Evolutionary conservation across 2,888 invertebrate species (phyloP).

Genomic region (Malacosoma neustria): DNA sequence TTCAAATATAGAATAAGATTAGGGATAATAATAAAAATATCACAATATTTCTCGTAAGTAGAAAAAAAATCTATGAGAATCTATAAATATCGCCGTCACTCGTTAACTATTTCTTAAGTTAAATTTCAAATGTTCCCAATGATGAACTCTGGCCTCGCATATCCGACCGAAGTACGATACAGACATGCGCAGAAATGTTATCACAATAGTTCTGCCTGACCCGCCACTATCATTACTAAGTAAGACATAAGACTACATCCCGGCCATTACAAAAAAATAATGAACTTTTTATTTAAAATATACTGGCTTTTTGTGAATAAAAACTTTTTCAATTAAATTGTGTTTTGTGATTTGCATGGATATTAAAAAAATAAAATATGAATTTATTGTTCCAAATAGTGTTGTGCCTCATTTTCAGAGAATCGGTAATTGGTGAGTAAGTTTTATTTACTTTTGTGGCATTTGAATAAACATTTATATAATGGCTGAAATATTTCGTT

Average conservation of each 20-base stretch:
- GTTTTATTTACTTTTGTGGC: conserved; percentile 9
- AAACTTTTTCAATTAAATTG: not conserved
- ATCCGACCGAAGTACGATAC: conserved; percentile 9
- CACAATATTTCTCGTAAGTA: too few species aligned
- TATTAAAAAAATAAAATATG: conserved; percentile 2
- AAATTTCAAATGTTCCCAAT: conserved; percentile 12
- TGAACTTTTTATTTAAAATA: not conserved
- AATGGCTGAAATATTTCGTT: not conserved
- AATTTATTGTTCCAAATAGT: conserved; percentile 1
- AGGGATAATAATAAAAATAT: too few species aligned
- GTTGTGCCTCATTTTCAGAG: conserved; percentile 3
- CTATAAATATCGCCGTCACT: not conserved
- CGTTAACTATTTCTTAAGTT: not conserved
- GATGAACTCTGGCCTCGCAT: conserved; percentile 23
- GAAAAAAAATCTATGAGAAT: too few species aligned
- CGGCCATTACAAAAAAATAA: conserved; percentile 3
- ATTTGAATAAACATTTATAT: conserved; percentile 25
- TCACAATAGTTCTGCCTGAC: conserved; percentile 33
- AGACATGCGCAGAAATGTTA: conserved; percentile 53
- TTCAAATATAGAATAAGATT: too few species aligned
- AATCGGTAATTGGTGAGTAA: conserved; percentile 1
- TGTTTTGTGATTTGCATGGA: conserved; percentile 1
- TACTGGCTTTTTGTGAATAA: conserved; percentile 1
- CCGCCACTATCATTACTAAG: conserved; percentile 28
- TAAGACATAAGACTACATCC: conserved; percentile 17